Conservation (phyloP, 1,140 invertebrate species). For the Nautilus pompilius region DNA sequence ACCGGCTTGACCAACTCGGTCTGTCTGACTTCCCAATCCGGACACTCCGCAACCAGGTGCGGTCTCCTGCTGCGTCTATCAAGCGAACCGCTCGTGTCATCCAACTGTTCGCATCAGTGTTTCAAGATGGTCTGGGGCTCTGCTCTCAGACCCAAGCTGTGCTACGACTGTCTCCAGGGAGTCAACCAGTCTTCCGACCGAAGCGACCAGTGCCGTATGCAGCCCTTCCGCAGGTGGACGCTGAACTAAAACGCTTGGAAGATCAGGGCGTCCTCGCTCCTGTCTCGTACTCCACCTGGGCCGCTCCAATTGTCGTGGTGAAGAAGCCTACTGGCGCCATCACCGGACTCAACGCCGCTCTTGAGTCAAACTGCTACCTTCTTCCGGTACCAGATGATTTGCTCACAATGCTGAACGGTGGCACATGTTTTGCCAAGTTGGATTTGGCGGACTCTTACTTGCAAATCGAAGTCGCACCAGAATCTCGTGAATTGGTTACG, state of each 20-base stretch:
- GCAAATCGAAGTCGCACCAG: conserved; percentile 37
- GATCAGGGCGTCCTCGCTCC: background rate
- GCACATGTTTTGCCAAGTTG: conserved; percentile 27
- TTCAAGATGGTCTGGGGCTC: too few species aligned
- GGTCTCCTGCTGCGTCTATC: too few species aligned
- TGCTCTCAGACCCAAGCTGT: too few species aligned
- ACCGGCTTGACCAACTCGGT: too few species aligned
- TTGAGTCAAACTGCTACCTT: background rate
- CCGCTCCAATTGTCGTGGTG: background rate
- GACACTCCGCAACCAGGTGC: too few species aligned
- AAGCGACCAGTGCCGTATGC: background rate
- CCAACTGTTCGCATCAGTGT: too few species aligned
- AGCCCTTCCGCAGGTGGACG: background rate
- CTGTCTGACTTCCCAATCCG: too few species aligned
- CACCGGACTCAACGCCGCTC: background rate
- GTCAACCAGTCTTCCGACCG: too few species aligned
- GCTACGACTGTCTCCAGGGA: too few species aligned
- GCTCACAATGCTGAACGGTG: background rate
- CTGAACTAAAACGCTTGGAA: background rate
- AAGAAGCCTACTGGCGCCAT: background rate
- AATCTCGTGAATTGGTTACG: conserved; percentile 25
- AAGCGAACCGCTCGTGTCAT: too few species aligned
- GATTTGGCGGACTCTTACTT: conserved; percentile 41
- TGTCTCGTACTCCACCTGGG: background rate
- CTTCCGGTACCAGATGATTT: background rate